A percentile compares a stretch with the other conserved stretches of the same genome.
These are phyloP conservation scores for Pygocentrus nattereri DNA, from an alignment of 2,797 vertebrate species.

Conservation along the genomic window DNA sequence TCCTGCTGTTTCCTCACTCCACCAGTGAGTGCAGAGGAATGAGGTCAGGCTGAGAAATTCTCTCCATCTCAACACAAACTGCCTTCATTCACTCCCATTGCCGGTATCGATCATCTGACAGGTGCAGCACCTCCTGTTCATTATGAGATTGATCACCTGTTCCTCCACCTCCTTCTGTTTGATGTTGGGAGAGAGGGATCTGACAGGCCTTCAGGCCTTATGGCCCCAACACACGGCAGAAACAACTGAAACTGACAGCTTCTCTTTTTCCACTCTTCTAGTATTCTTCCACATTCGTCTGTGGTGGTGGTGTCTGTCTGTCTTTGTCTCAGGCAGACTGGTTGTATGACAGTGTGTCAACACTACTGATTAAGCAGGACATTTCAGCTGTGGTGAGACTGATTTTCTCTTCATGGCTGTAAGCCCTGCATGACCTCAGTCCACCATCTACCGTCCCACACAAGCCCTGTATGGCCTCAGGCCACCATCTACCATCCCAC, in stretches of 20 bases:
- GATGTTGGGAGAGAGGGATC: background rate
- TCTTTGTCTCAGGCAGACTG: too few relatives aligned
- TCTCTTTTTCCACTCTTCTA: background rate
- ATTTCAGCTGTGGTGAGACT: too few relatives aligned
- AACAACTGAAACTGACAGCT: background rate
- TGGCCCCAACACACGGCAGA: background rate
- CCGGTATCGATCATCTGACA: conserved; percentile 21
- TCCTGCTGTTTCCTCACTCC: too few relatives aligned
- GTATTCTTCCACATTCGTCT: background rate
- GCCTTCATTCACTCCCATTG: background rate
- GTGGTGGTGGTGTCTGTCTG: too few relatives aligned
- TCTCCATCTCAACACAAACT: background rate
- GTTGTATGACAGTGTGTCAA: too few relatives aligned
- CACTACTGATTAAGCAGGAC: too few relatives aligned
- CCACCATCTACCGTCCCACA: too few relatives aligned
- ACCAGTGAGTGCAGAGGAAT: background rate
- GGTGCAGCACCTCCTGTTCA: conserved; percentile 12
- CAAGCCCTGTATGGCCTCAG: too few relatives aligned
- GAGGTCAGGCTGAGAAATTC: conserved; percentile 22
- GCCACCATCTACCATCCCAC: too few relatives aligned
- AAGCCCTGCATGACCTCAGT: too few relatives aligned
- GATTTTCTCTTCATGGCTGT: too few relatives aligned
- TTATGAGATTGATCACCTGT: conserved; percentile 26
- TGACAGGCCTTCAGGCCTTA: conserved; percentile 9
- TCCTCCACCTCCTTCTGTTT: conserved; percentile 3